Evolutionary conservation across 2,888 invertebrate genomes (phyloP), one percentile per base, ranked within the genome.

Genomic region (Ceriagrion tenellum): DNA sequence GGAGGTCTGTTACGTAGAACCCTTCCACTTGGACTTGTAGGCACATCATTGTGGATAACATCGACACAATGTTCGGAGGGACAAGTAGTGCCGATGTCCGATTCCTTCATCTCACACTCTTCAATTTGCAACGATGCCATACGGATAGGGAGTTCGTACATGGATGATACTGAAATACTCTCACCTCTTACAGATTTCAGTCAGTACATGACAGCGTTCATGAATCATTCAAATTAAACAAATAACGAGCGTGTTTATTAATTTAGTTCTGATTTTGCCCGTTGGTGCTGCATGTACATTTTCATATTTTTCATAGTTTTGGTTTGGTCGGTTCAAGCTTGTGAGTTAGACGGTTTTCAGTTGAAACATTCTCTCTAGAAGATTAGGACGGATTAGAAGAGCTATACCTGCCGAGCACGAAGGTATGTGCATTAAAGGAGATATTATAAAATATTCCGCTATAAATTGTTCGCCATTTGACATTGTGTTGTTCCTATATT

Each of bases 51-150:
- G 20, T 26, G 10, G n/a, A 69, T 23, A 69, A n/a, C n/a, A 35
- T 35, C 3, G 2, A 16, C 88, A 88, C 40, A 20, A 59, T 56
- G 6, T 47, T 63, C 47, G 0, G 93, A 0, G 26, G 47, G 26
- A n/a, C 18, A 40, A 8, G 18, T 18, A 26, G 26, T 40, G 13
- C n/a, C 69, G 8, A 81, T 35, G 35, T 35, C 81, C 18, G 81
- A 81, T 81, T 81, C 81, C 13, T 35, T n/a, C 23, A 35, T 59
- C 30, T 93, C 93, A 93, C 69, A 40, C 47, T 69, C 69, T 26
- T 63, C 23, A 40, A 93, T 93, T 40, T 93, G 40, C n/a, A 93
- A 69, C 18, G 93, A 47, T 93, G 35, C 93, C 93, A 93, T 93
- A 40, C 47, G 40, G 13, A 23, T 47, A 18, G 93, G 93, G 23